Evolutionary conservation across 2,113 vertebrate species (phyloP).

Genomic region (Clarias magur): DNA sequence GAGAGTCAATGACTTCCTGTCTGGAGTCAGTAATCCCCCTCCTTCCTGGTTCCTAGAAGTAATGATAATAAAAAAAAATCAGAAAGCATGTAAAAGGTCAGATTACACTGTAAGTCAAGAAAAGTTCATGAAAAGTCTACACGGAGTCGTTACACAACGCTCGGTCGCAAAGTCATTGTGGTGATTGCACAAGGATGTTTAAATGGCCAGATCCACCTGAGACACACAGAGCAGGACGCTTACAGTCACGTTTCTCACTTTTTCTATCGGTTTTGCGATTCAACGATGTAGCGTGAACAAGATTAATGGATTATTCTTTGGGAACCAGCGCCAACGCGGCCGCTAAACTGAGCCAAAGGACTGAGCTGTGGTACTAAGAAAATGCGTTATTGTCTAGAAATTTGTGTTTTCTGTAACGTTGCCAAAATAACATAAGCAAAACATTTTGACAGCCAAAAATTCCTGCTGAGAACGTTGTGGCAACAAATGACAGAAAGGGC

Average conservation of each 20-base stretch:
- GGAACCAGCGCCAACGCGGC: background rate
- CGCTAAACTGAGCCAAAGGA: background rate
- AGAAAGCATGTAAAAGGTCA: slow-evolving; percentile 66
- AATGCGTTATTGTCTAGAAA: background rate
- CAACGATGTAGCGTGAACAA: background rate
- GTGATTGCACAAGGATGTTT: background rate
- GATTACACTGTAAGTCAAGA: background rate
- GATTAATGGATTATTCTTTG: background rate
- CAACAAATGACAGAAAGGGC: too few relatives aligned
- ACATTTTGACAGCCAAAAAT: too few relatives aligned
- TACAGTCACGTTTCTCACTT: background rate
- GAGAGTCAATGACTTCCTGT: slow-evolving; percentile 97
- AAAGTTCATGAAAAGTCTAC: background rate
- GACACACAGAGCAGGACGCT: background rate
- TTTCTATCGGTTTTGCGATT: background rate
- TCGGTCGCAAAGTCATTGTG: background rate
- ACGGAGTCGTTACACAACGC: background rate
- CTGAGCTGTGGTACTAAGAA: background rate
- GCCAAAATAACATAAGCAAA: too few relatives aligned
- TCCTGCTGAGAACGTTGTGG: too few relatives aligned
- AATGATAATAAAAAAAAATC: slow-evolving; percentile 62
- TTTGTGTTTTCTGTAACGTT: background rate
- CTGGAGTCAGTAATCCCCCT: slow-evolving; percentile 84
- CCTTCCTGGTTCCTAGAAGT: slow-evolving; percentile 91
- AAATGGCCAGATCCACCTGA: background rate